Percentiles rank a stretch among this genome's conserved stretches.
Conservation (phyloP, 1,140 invertebrate species). For the Lordiphosa stackelbergi region DNA sequence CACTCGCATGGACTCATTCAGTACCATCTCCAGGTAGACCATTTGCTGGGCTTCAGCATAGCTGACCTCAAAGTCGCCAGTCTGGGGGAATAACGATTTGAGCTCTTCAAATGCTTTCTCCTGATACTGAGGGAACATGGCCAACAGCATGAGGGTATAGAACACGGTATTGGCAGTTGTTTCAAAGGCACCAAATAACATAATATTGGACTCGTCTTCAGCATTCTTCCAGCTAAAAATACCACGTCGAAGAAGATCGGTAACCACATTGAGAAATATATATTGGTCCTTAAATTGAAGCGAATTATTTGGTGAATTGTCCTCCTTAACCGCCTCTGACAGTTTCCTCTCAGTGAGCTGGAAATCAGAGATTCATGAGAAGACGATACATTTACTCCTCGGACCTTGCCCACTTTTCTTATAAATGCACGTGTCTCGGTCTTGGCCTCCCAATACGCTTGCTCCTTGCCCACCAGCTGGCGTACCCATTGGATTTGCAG, state of each 20-base stretch:
- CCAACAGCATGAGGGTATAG: slow-evolving; percentile 56
- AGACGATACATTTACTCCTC: neutral
- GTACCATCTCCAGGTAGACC: slow-evolving; percentile 82
- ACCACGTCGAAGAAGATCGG: slow-evolving; percentile 48
- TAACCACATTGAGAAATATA: slow-evolving; percentile 57
- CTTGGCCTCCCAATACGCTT: slow-evolving; percentile 44
- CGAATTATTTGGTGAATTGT: neutral
- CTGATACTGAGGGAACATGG: slow-evolving; percentile 78
- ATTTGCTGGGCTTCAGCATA: slow-evolving; percentile 80
- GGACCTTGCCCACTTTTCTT: slow-evolving; percentile 26
- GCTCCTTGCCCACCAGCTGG: slow-evolving; percentile 39
- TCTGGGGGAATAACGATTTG: slow-evolving; percentile 79
- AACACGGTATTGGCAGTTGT: slow-evolving; percentile 65
- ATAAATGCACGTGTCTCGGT: slow-evolving; percentile 53
- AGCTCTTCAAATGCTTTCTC: slow-evolving; percentile 81
- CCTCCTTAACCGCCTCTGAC: slow-evolving; percentile 22
- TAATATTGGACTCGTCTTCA: slow-evolving; percentile 64
- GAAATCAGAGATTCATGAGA: neutral
- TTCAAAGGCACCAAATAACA: slow-evolving; percentile 71
- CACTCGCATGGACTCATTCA: slow-evolving; percentile 82
- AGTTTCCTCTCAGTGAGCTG: slow-evolving; percentile 55
- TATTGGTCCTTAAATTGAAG: slow-evolving; percentile 37
- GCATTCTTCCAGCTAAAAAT: slow-evolving; percentile 58
- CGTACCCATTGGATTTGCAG: slow-evolving; percentile 34
- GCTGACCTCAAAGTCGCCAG: slow-evolving; percentile 76